Conservation (phyloP, 2,888 invertebrate genomes). For the Nesidiocoris tenuis region DNA sequence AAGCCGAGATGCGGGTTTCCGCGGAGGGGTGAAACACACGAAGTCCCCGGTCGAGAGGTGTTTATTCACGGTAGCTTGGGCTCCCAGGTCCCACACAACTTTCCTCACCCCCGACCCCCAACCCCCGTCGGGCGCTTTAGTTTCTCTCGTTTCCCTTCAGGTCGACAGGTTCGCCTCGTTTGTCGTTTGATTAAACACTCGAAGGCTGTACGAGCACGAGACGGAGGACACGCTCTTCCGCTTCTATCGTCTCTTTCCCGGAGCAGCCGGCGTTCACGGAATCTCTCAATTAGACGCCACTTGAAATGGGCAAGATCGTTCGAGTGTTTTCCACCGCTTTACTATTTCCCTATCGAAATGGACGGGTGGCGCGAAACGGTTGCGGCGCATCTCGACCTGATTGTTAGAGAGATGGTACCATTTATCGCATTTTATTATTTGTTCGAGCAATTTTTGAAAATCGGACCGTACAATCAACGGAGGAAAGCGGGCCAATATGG, state of each 20-base stretch:
- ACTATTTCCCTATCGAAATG: too few relatives aligned
- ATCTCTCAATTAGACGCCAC: not conserved
- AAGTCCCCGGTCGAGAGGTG: not conserved
- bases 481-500: too few relatives aligned
- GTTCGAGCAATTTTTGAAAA: too few relatives aligned
- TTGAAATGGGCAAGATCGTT: too few relatives aligned
- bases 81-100: not conserved
- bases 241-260: not conserved
- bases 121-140: not conserved
- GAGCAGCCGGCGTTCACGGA: not conserved
- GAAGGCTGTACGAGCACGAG: too few relatives aligned
- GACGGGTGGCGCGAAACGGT: too few relatives aligned
- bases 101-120: not conserved
- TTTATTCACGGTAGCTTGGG: not conserved
- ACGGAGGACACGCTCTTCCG: not conserved
- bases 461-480: too few relatives aligned
- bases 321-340: too few relatives aligned
- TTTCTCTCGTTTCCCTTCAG: not conserved
- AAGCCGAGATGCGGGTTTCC: not conserved
- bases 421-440: too few relatives aligned
- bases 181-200: conserved; percentile 26
- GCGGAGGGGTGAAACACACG: not conserved
- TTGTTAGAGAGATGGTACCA: too few relatives aligned
- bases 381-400: too few relatives aligned
- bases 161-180: conserved; percentile 7